phyloP scores from a whole-genome alignment of 2,797 vertebrate species.

The Botia almorhae region DNA sequence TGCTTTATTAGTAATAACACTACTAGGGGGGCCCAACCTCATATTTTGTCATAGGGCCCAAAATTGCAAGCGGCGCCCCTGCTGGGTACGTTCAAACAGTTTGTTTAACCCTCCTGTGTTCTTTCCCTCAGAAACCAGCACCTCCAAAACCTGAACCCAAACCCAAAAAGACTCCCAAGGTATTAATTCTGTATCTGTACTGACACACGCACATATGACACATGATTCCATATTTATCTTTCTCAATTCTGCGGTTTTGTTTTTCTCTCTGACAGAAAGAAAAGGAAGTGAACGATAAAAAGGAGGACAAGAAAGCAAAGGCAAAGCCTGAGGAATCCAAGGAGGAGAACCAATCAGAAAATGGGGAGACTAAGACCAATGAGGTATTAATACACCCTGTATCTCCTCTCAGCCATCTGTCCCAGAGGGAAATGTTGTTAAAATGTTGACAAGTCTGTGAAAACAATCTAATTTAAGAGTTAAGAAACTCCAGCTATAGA shows the following conservation, averaged over 20 bases:
- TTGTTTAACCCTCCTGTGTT: background rate
- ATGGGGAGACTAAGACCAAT: conserved; percentile 82
- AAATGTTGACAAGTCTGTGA: background rate
- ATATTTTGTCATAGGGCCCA: no score
- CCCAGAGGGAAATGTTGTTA: background rate
- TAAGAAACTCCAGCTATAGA: no score
- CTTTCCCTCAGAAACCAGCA: conserved; percentile 74
- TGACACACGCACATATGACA: background rate
- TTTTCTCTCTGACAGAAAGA: conserved; percentile 73
- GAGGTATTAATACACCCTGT: conserved; percentile 69
- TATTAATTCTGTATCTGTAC: conserved; percentile 49
- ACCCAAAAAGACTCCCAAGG: conserved; percentile 82
- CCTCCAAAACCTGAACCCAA: conserved; percentile 78
- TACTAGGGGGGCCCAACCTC: no score
- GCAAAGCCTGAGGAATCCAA: conserved; percentile 76
- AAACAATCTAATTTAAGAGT: no score
- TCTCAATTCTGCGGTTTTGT: background rate
- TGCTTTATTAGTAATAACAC: no score
- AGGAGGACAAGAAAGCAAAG: conserved; percentile 78
- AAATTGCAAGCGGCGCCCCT: no score
- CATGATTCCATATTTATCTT: background rate
- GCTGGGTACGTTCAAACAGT: no score
- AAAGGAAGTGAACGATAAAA: conserved; percentile 79
- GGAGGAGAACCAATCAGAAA: conserved; percentile 83
- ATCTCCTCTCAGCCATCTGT: background rate